A percentile compares a stretch with the other conserved stretches of the same genome.
These are phyloP conservation scores for Peromyscus maniculatus DNA, from an alignment of 2,113 vertebrate genomes.

Conservation along the genomic window DNA sequence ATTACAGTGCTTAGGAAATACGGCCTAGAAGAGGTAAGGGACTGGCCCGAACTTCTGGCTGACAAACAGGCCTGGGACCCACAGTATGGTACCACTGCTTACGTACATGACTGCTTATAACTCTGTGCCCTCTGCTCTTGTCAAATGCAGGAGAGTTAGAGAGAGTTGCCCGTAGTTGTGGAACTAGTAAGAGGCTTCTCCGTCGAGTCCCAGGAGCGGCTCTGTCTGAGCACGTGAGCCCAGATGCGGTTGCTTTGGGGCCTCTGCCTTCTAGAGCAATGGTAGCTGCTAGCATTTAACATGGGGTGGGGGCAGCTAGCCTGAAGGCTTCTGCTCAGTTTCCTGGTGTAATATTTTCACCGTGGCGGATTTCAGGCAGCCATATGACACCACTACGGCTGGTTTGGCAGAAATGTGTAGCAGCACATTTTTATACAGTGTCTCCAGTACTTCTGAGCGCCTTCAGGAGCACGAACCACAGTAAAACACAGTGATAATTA, in stretches of 20 bases:
- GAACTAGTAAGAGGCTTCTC: background rate
- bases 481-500: background rate
- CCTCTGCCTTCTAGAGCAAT: background rate
- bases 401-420: background rate
- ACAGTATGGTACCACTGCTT: fast-evolving
- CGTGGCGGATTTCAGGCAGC: background rate
- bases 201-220: background rate
- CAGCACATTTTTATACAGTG: no score
- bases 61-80: background rate
- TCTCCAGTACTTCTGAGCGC: background rate
- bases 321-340: background rate
- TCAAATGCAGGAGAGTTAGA: background rate
- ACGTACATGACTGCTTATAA: fast-evolving
- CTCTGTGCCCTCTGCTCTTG: background rate
- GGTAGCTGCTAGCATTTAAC: background rate
- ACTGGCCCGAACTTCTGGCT: background rate
- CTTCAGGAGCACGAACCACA: background rate
- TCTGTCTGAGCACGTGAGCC: background rate
- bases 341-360: background rate
- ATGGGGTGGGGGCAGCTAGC: background rate
- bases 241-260: background rate
- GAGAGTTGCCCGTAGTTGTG: no score
- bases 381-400: background rate
- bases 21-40: background rate
- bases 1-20: background rate